phyloP scores from a whole-genome alignment of 2,888 invertebrate species.

The Nomada fabriciana region DNA sequence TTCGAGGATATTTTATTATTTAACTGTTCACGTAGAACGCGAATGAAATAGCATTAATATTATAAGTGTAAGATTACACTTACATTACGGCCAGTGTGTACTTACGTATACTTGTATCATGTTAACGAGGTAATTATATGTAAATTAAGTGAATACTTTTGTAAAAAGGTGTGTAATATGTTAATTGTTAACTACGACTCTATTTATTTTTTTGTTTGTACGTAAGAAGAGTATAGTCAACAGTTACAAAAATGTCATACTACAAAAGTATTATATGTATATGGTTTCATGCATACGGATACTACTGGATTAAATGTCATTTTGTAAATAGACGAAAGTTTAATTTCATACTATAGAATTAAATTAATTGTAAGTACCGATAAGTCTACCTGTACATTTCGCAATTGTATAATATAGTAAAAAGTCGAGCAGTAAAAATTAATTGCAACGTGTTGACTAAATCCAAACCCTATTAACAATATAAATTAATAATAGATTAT shows the following conservation, averaged over 20 bases:
- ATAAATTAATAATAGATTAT: background rate
- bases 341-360: conserved; percentile 23
- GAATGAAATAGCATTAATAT: conserved; percentile 4
- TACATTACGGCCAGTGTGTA: conserved; percentile 42
- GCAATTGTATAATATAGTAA: conserved; percentile 28
- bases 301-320: background rate
- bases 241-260: background rate
- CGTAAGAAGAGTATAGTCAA: background rate
- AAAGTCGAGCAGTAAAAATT: background rate
- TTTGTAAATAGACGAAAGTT: conserved; percentile 47
- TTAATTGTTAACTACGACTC: conserved; percentile 5
- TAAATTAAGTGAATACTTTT: conserved; percentile 35
- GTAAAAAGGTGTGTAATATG: conserved; percentile 18
- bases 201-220: background rate
- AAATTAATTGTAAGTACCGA: conserved; percentile 21
- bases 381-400: conserved; percentile 13
- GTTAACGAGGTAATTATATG: conserved; percentile 5
- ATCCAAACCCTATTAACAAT: background rate
- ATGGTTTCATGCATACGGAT: background rate
- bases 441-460: conserved; percentile 7
- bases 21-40: background rate
- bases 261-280: background rate
- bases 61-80: conserved; percentile 1
- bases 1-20: conserved; percentile 16
- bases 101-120: conserved; percentile 13